phyloP scores from a whole-genome alignment of 2,113 vertebrate genomes.

The Neomonachus schauinslandi region DNA sequence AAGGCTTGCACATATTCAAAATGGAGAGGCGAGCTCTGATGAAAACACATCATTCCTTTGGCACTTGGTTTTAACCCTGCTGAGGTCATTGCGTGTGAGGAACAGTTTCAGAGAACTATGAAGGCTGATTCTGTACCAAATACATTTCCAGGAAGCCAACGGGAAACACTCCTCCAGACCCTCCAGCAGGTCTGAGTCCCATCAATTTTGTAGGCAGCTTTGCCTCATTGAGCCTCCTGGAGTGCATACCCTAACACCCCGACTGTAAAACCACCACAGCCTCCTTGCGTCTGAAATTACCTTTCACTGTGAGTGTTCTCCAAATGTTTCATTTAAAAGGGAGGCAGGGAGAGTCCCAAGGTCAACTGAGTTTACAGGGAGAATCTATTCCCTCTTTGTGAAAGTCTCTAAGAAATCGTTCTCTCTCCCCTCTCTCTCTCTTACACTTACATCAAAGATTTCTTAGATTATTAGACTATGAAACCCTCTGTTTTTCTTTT shows the following conservation, averaged over 20 bases:
- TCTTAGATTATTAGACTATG: background rate
- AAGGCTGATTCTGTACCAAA: background rate
- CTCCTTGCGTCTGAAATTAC: background rate
- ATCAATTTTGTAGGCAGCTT: background rate
- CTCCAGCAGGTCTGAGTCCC: background rate
- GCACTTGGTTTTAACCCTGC: background rate
- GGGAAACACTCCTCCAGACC: background rate
- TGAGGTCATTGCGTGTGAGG: background rate
- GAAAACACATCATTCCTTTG: background rate
- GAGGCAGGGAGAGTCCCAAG: background rate
- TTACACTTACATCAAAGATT: background rate
- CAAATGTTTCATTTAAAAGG: conserved; percentile 5
- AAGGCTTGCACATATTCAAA: background rate
- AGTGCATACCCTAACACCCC: background rate
- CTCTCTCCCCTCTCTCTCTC: background rate
- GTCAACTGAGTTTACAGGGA: background rate
- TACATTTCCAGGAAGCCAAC: background rate
- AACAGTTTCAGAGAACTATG: background rate
- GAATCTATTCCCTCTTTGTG: background rate
- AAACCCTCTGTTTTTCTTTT: background rate
- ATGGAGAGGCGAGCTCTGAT: background rate
- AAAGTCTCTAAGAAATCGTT: background rate
- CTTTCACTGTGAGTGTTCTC: background rate
- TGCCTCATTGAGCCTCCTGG: background rate
- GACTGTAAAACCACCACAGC: background rate